Base-by-base conservation (phyloP, 2,888 invertebrate genomes). In the Pollenia labialis region DNA sequence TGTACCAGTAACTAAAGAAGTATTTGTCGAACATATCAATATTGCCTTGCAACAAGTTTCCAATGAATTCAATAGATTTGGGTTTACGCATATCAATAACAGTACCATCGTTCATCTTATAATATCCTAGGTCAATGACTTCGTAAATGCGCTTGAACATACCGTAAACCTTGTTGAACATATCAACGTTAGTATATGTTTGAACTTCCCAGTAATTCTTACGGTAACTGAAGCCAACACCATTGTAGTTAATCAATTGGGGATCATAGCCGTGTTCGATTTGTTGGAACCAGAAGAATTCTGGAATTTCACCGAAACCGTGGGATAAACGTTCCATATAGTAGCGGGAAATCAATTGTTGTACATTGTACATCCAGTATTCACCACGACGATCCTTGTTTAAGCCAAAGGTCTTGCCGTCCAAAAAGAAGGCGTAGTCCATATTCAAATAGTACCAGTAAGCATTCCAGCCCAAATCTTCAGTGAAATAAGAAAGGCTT, bases 311-410 rank as follows among this genome's bases (percentile, higher is more conserved):
- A 12, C 95, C 95, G 62, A 96, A 94, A 82, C 95, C 95, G 90
- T 96, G 95, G 10, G 96, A 95, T 66, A 96, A 93, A 91, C 97
- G 95, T 91, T 97, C 96, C 93, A 96, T 94, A 90, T 96, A 95
- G 92, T 96, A 97, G 94, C 95, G 95, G 85, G 96, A 94, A 87
- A 96, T 88, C 7, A 96, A 89, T 92, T 96, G 96, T 90, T 96
- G 96, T 90, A 96, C 95, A 86, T 94, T 91, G 91, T 94, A 95
- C 92, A 95, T 95, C 92, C 94, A 95, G 80, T 94, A 92, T 92
- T 95, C 95, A 75, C 96, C 96, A 86, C 32, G 32, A 32, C 32
- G 32, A 32, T 32, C 32, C 32, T 32, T 32, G 32, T 32, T 32
- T 32, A 32, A 32, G 6, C 94, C 93, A 87, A 94, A 94, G 50